phyloP scores from a whole-genome alignment of 1,140 invertebrate species.

The Helicoverpa zea region DNA sequence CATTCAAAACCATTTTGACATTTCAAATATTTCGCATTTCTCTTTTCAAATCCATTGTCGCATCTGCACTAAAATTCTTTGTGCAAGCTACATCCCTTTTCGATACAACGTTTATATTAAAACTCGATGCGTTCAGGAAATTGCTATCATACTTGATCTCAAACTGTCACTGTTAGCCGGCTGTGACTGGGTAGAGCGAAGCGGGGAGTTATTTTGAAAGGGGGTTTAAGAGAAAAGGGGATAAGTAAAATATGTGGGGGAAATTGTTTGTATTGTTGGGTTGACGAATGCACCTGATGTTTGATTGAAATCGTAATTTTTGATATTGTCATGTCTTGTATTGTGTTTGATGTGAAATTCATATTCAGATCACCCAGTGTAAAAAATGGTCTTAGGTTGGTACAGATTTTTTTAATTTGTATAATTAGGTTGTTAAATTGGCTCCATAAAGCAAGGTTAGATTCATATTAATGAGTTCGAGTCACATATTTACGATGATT shows the following conservation, averaged over 20 bases:
- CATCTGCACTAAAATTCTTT: constrained; percentile 43
- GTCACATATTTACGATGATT: too few relatives aligned
- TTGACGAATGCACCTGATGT: too few relatives aligned
- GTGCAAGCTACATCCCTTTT: constrained; percentile 55
- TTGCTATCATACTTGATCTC: constrained; percentile 74
- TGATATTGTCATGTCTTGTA: too few relatives aligned
- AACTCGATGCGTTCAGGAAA: constrained; percentile 72
- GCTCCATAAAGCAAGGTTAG: too few relatives aligned
- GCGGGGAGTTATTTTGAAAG: constrained; percentile 36
- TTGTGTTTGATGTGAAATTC: too few relatives aligned
- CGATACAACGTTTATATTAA: constrained; percentile 70
- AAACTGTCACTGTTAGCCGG: constrained; percentile 61
- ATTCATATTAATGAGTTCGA: too few relatives aligned
- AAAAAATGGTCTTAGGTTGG: too few relatives aligned
- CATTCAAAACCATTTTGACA: constrained; percentile 39
- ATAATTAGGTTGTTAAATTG: too few relatives aligned
- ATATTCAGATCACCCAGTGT: too few relatives aligned
- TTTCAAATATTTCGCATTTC: background rate
- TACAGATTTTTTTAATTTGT: too few relatives aligned
- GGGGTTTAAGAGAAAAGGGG: background rate
- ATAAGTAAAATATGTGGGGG: background rate
- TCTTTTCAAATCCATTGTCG: background rate
- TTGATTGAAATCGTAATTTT: too few relatives aligned
- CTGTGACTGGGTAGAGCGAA: constrained; percentile 29
- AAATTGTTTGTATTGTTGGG: too few relatives aligned